Base-by-base conservation (phyloP, 2,888 invertebrate species). In the Patella ulyssiponensis region DNA sequence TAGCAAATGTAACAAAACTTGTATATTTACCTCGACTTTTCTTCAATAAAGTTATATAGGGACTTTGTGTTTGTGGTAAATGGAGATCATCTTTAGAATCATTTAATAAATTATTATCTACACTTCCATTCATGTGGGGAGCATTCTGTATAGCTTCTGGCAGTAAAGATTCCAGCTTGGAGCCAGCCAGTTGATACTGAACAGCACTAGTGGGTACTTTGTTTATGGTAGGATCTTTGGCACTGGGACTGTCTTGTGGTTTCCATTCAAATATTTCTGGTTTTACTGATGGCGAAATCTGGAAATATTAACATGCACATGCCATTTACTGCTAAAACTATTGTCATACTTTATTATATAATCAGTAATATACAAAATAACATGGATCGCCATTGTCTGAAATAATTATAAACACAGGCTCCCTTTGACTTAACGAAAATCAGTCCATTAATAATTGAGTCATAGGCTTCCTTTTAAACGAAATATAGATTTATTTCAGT, bases 1-100 rank as follows among this genome's bases (percentile, higher is more conserved):
- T 44, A 44, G 44, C 44, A 7, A 44, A 44, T 44, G 44, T 44
- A 33, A 76, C 3, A 56, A 73, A 75, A 27, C 15, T 33, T n/a
- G 15, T 54, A 15, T 9, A 15, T 86, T 90, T 93, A 96, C 97
- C 96, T 95, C 96, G 94, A 77, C 96, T 96, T 92, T 96, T 97
- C 92, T 97, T 96, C 80, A 97, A 93, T 69, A 97, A 93, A 1
- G 96, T 96, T 86, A 97, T 95, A 9, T 96, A 96, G 0, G 96
- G 96, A 92, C 96, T 96, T 92, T 96, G 96, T 2, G 95, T 96
- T 86, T 94, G 94, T 3, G 96, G 96, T 85, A 96, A 79, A 2
- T 77, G 78, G 27, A 77, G 83, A 53, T 87, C 87, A 75, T 87
- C 85, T 77, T 82, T 84, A 52, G 79, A 71, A 58, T 53, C 71